Evolutionary conservation across 1,140 invertebrate genomes (phyloP).

Genomic region (Sinonovacula constricta): DNA sequence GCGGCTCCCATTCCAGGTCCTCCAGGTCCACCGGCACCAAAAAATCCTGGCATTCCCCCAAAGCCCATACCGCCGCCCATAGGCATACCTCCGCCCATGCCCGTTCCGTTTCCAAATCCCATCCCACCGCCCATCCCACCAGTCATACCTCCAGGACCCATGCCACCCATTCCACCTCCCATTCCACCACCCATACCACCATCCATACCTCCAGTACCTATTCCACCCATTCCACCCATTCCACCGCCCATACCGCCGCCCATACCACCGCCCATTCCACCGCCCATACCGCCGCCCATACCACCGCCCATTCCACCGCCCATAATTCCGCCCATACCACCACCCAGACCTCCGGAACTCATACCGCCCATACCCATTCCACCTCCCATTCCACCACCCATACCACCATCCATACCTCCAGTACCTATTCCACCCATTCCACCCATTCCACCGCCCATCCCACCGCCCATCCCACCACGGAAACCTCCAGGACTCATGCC

Average conservation of each 20-base stretch:
- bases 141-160: neutral
- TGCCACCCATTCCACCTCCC: neutral
- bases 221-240: too few relatives aligned
- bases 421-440: neutral
- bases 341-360: too few relatives aligned
- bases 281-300: neutral
- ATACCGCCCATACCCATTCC: neutral
- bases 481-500: neutral
- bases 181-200: neutral
- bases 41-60: neutral
- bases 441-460: neutral
- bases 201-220: neutral
- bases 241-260: too few relatives aligned
- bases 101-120: neutral
- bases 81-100: neutral
- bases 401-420: neutral
- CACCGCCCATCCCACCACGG: neutral
- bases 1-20: too few relatives aligned
- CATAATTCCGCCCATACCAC: neutral
- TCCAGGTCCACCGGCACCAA: too few relatives aligned
- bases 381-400: constrained; percentile 6
- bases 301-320: neutral
- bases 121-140: neutral
- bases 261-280: neutral
- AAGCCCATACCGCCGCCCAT: constrained; percentile 1